Evolutionary conservation across 2,888 invertebrate genomes (phyloP), one percentile per base, ranked within the genome.

Genomic region (Xanthorhoe spadicearia): DNA sequence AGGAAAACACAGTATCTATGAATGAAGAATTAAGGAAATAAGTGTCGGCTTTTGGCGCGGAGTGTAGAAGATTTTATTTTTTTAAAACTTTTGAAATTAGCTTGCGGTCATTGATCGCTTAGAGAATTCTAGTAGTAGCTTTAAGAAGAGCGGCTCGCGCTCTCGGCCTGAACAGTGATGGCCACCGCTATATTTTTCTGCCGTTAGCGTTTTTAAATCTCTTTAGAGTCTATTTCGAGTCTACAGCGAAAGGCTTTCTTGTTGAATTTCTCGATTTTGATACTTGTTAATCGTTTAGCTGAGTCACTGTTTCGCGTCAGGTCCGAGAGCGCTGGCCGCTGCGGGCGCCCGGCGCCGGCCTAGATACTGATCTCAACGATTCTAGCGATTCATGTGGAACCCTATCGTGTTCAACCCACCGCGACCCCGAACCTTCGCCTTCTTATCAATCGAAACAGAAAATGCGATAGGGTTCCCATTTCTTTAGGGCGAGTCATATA

Each of bases 71-170:
- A 93, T 92, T 92, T 93, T 93, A 93, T 93, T 93, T 93, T 93
- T 93, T 92, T 93, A 93, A 93, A 87, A 91, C 89, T 92, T 93
- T 92, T 92, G 87, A 92, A 88, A 84, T 84, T 92, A 92, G 93
- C 93, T 92, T 92, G 87, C 92, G 92, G 87, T 92, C 91, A 85
- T 88, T 87, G 92, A 91, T 90, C 92, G 92, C 80, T 83, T 90
- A 92, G 90, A 86, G 79, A 88, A 87, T 86, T 88, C 83, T 90
- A 90, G 90, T 90, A 89, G 89, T 92, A 92, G 92, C 91, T 91
- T 87, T 90, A 91, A 92, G 90, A 86, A 79, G 82, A 75, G 84
- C 90, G 90, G 89, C 87, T 86, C 83, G 83, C 84, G 91, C 89
- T 92, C 89, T 92, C 90, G 86, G 76, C 86, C 83, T 83, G 82